These are phyloP conservation scores for Aplodontia rufa DNA, from an alignment of 2,113 vertebrate species.

Conservation along the genomic window DNA sequence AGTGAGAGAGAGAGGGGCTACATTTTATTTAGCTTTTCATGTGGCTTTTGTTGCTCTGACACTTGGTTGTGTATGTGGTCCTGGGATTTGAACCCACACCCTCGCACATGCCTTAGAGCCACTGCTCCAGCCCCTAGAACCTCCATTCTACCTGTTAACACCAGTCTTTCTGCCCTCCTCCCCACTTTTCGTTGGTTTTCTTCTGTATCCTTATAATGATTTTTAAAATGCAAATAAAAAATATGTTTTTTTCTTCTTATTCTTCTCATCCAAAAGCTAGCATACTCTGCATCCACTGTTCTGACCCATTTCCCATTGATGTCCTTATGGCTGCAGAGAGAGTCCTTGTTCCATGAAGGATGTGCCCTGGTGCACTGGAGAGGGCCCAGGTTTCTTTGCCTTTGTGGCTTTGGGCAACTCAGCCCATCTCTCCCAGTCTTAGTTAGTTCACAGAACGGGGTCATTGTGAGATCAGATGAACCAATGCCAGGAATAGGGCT, in stretches of 20 bases:
- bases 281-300: background rate
- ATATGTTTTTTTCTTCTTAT: background rate
- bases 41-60: too few relatives aligned
- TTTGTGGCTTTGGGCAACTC: background rate
- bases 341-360: background rate
- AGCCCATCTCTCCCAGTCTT: background rate
- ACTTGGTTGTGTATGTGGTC: too few relatives aligned
- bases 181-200: background rate
- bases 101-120: too few relatives aligned
- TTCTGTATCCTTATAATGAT: background rate
- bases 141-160: too few relatives aligned
- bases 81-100: too few relatives aligned
- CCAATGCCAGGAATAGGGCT: background rate
- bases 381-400: background rate
- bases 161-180: background rate
- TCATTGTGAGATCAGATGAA: background rate
- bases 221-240: background rate
- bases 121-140: too few relatives aligned
- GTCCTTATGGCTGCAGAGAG: background rate
- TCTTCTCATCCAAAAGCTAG: background rate
- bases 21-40: too few relatives aligned
- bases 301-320: background rate
- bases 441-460: background rate
- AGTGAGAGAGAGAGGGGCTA: too few relatives aligned
- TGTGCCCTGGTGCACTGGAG: background rate